Evolutionary conservation across 2,797 vertebrate genomes (phyloP).

Genomic region (Tinamus major): DNA sequence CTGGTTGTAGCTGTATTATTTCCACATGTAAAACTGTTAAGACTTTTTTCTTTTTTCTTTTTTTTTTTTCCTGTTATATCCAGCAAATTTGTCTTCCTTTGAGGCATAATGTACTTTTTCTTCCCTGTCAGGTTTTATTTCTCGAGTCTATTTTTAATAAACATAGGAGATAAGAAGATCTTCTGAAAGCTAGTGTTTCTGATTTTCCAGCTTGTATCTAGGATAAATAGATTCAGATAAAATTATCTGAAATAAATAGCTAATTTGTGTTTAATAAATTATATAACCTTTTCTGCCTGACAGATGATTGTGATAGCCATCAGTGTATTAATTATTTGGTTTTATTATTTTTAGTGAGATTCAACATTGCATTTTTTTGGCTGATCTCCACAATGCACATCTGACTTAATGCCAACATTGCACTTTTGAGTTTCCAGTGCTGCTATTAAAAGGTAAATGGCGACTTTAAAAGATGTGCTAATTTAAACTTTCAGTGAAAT

Average conservation of each 20-base stretch:
- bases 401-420: not conserved
- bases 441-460: not conserved
- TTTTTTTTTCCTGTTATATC: not conserved
- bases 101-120: not conserved
- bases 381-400: not conserved
- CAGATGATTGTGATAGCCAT: not conserved
- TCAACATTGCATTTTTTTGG: not conserved
- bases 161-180: not conserved
- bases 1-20: slow-evolving; percentile 23
- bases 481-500: not conserved
- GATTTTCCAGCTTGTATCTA: not conserved
- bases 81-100: slow-evolving; percentile 28
- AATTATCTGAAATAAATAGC: not conserved
- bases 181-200: not conserved
- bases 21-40: slow-evolving; percentile 25
- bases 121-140: not conserved
- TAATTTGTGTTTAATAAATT: not conserved
- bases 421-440: not conserved
- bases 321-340: not conserved
- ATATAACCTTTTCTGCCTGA: not conserved
- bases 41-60: too few relatives aligned
- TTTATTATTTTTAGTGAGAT: slow-evolving; percentile 21
- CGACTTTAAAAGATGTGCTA: not conserved
- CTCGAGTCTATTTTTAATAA: slow-evolving; percentile 18
- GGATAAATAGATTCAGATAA: not conserved